Conservation (phyloP, 2,888 invertebrate species). For the Macaria liturata region DNA sequence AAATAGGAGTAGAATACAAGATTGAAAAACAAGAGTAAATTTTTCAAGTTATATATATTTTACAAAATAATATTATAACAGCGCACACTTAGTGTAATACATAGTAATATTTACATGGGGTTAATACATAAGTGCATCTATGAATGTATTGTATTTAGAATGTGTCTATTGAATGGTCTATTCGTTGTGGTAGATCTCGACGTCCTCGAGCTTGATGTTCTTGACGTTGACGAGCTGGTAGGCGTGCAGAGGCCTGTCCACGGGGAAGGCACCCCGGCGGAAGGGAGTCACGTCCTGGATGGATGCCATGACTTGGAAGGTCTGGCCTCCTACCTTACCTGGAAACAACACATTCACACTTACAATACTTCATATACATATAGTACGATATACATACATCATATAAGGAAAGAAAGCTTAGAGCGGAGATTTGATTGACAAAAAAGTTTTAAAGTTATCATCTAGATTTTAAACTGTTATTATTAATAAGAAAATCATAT, state of each 20-base stretch:
- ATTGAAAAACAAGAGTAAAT: too few relatives aligned
- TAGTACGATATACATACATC: not conserved
- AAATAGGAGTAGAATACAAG: too few relatives aligned
- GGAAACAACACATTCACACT: not conserved
- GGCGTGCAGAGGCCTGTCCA: conserved; percentile 71
- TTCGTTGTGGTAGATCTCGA: conserved; percentile 71
- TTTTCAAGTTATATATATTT: too few relatives aligned
- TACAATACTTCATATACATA: not conserved
- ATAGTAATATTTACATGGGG: too few relatives aligned
- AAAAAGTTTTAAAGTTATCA: not conserved
- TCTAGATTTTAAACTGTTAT: not conserved
- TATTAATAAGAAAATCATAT: not conserved
- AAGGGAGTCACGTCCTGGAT: conserved; percentile 51
- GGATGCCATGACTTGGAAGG: conserved; percentile 83
- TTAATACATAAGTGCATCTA: too few relatives aligned
- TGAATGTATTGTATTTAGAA: too few relatives aligned
- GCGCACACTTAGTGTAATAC: too few relatives aligned
- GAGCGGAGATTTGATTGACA: not conserved
- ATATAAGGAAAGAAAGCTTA: not conserved
- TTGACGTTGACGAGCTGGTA: conserved; percentile 73
- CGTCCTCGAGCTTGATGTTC: conserved; percentile 78
- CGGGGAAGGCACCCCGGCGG: conserved; percentile 65
- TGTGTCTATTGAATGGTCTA: too few relatives aligned
- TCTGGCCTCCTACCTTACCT: conserved; percentile 85
- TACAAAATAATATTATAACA: too few relatives aligned